phyloP scores from a whole-genome alignment of 2,113 vertebrate species.

The Athene cunicularia region DNA sequence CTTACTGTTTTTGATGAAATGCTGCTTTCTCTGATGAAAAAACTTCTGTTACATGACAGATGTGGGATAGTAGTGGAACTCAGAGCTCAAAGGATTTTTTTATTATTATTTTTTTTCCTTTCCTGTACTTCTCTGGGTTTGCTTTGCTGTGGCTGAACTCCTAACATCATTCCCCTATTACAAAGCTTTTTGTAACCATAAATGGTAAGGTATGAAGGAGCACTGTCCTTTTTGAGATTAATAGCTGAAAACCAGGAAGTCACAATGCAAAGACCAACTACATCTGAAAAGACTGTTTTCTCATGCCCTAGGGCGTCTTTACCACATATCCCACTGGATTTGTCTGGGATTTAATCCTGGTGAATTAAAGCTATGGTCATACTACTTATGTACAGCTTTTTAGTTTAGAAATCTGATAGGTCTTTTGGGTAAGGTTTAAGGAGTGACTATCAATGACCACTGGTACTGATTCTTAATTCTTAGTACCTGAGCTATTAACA shows the following conservation, averaged over 20 bases:
- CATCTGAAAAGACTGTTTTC: not conserved
- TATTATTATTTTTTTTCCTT: not conserved
- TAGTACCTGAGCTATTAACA: not conserved
- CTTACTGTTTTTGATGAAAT: constrained; percentile 41
- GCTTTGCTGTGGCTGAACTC: constrained; percentile 28
- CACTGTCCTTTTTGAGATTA: constrained; percentile 39
- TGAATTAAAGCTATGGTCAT: not conserved
- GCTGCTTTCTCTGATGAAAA: not conserved
- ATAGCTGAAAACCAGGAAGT: constrained; percentile 51
- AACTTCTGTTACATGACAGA: not conserved
- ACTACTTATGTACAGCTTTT: not conserved
- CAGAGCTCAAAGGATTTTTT: not conserved
- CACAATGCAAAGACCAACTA: not conserved
- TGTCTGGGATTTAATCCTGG: not conserved
- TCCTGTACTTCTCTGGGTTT: not conserved
- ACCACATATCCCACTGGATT: not conserved
- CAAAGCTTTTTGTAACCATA: constrained; percentile 74
- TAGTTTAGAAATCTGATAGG: not conserved
- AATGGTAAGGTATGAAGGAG: constrained; percentile 79
- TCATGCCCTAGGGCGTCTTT: not conserved
- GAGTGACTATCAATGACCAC: not conserved
- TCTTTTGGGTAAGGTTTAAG: not conserved
- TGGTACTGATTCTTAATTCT: not conserved
- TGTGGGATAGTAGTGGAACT: not conserved
- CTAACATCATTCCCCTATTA: constrained; percentile 18